These are phyloP conservation scores for Solen grandis DNA, from an alignment of 1,140 invertebrate genomes.

Conservation along the genomic window DNA sequence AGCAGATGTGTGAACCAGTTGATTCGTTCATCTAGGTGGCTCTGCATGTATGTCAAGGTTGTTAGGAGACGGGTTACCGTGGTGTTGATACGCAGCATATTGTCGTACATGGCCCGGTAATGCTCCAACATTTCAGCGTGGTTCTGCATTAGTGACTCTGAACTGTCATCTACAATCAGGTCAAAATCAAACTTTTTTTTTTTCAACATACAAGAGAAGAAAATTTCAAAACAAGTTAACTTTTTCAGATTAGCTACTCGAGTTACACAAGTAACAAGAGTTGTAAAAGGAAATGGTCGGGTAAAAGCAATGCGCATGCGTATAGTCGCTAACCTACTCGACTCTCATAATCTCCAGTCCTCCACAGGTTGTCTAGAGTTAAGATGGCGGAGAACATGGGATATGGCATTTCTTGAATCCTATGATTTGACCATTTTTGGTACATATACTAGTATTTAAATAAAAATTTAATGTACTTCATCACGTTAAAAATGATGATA, in stretches of 20 bases:
- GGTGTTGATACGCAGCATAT: slow-evolving; percentile 84
- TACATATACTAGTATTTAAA: background rate
- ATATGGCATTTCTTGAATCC: too few relatives aligned
- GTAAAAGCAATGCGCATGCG: too few relatives aligned
- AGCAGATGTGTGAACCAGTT: slow-evolving; percentile 84
- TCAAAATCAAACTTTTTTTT: too few relatives aligned
- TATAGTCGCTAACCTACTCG: too few relatives aligned
- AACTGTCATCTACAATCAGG: slow-evolving; percentile 80
- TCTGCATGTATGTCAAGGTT: slow-evolving; percentile 82
- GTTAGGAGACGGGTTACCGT: slow-evolving; percentile 83
- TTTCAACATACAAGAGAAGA: too few relatives aligned
- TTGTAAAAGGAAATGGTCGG: too few relatives aligned
- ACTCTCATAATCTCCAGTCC: background rate
- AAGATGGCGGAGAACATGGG: too few relatives aligned
- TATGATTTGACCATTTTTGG: background rate
- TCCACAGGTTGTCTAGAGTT: too few relatives aligned
- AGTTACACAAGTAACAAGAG: too few relatives aligned
- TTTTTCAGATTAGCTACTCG: too few relatives aligned
- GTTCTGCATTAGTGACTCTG: slow-evolving; percentile 82
- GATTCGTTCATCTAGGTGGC: slow-evolving; percentile 83
- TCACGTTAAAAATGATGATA: too few relatives aligned
- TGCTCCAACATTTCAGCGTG: slow-evolving; percentile 82
- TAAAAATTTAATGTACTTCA: background rate
- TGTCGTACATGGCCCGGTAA: slow-evolving; percentile 83
- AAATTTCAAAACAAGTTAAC: too few relatives aligned